A percentile compares a stretch with the other conserved stretches of the same genome.
Evolutionary conservation across 2,888 invertebrate genomes (phyloP).

Genomic region (Thymelicus acteon): DNA sequence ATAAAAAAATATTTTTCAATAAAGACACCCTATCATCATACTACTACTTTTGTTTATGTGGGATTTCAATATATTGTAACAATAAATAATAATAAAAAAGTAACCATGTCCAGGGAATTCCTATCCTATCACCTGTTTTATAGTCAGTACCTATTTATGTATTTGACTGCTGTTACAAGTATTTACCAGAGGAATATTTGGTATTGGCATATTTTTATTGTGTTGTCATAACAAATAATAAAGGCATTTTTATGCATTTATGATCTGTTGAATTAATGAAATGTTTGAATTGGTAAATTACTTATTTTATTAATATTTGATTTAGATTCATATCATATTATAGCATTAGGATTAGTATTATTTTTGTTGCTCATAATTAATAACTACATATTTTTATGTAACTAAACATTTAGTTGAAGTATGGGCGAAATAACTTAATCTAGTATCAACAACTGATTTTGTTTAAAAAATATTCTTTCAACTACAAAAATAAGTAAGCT

Average conservation of each 20-base stretch:
- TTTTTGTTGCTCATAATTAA: not conserved
- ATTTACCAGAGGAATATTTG: too few species aligned
- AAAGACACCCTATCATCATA: conserved; percentile 51
- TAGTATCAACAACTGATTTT: too few species aligned
- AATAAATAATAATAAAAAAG: conserved; percentile 44
- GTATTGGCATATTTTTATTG: not conserved
- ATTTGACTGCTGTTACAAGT: not conserved
- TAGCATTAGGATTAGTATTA: too few species aligned
- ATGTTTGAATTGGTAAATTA: not conserved
- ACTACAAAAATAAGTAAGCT: too few species aligned
- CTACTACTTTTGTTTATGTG: conserved; percentile 49
- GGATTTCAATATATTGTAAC: conserved; percentile 48
- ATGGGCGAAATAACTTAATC: too few species aligned
- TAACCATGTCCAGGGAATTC: conserved; percentile 49
- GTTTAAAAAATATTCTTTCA: too few species aligned
- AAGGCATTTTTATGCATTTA: not conserved
- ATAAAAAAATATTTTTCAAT: conserved; percentile 60
- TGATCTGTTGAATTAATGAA: not conserved
- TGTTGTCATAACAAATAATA: not conserved
- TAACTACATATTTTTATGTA: too few species aligned
- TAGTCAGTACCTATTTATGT: conserved; percentile 48
- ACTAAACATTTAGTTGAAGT: too few species aligned
- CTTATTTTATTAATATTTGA: not conserved
- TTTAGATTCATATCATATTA: too few species aligned
- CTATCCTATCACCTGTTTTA: conserved; percentile 55